Conservation (phyloP, 2,113 vertebrate species). For the Stigmatopora argus region DNA sequence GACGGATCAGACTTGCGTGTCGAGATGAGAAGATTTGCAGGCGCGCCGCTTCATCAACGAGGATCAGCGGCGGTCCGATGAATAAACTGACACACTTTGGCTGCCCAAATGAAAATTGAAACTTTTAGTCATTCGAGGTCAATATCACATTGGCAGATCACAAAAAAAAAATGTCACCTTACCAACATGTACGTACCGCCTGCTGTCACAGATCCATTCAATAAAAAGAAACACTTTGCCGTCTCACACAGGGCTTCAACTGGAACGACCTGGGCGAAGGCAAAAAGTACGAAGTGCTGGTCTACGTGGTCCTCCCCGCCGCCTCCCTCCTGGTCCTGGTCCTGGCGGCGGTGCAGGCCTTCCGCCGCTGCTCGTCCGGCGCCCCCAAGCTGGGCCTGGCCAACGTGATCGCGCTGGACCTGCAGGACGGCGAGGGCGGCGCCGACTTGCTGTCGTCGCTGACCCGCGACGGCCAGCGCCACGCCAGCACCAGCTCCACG, state of each 20-base stretch:
- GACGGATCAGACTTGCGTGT: neutral
- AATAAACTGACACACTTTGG: too few species aligned
- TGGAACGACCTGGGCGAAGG: slow-evolving; percentile 63
- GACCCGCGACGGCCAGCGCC: slow-evolving; percentile 52
- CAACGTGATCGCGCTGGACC: slow-evolving; percentile 75
- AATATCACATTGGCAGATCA: too few species aligned
- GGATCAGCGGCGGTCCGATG: neutral
- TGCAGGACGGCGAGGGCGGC: slow-evolving; percentile 56
- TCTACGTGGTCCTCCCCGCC: slow-evolving; percentile 77
- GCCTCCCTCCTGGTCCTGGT: slow-evolving; percentile 76
- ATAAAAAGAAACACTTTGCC: too few species aligned
- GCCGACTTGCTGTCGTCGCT: slow-evolving; percentile 63
- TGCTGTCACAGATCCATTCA: too few species aligned
- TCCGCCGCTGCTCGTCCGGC: slow-evolving; percentile 66
- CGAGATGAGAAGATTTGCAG: neutral
- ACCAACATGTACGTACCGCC: too few species aligned
- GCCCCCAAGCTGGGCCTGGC: slow-evolving; percentile 57
- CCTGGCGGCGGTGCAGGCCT: slow-evolving; percentile 72
- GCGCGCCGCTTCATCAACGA: neutral
- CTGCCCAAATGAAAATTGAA: too few species aligned
- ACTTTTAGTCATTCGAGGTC: too few species aligned
- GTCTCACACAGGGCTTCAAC: slow-evolving; percentile 66
- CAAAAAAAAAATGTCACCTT: too few species aligned
- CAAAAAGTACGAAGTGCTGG: slow-evolving; percentile 70
- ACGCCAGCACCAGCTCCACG: slow-evolving; percentile 64